Evolutionary conservation across 2,113 vertebrate genomes (phyloP).

Genomic region (Desmodus rotundus): DNA sequence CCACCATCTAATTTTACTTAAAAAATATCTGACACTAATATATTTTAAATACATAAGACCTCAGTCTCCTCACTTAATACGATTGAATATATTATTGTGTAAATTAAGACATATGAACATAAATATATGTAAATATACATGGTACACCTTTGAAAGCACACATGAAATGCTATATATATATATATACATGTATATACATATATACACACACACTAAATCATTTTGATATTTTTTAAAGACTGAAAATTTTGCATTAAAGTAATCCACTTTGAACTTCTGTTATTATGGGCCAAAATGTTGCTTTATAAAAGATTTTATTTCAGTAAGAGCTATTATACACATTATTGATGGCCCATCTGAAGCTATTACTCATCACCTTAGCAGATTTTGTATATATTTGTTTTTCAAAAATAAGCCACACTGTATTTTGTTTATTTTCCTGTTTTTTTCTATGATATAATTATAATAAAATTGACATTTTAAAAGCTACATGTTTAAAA

Average conservation of each 20-base stretch:
- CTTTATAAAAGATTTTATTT: not conserved
- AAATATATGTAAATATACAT: not conserved
- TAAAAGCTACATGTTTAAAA: constrained; percentile 24
- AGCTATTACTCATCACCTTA: not conserved
- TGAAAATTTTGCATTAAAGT: not conserved
- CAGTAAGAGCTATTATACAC: not conserved
- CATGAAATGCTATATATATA: not conserved
- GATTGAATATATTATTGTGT: not conserved
- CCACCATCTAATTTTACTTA: not conserved
- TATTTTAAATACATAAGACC: not conserved
- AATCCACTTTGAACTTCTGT: not conserved
- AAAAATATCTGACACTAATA: not conserved
- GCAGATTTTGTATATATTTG: not conserved
- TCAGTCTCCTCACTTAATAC: not conserved
- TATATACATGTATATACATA: no score
- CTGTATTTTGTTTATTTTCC: not conserved
- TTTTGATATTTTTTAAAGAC: not conserved
- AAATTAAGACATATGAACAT: not conserved
- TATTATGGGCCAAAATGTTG: not conserved
- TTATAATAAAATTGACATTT: not conserved
- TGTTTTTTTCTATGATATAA: not conserved
- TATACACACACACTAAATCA: no score
- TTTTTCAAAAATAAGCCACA: not conserved
- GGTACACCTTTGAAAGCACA: not conserved
- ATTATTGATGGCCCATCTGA: not conserved